Percentiles rank a stretch among this genome's conserved stretches.
These are phyloP conservation scores for Callinectes sapidus DNA, from an alignment of 2,888 invertebrate genomes.

Conservation along the genomic window DNA sequence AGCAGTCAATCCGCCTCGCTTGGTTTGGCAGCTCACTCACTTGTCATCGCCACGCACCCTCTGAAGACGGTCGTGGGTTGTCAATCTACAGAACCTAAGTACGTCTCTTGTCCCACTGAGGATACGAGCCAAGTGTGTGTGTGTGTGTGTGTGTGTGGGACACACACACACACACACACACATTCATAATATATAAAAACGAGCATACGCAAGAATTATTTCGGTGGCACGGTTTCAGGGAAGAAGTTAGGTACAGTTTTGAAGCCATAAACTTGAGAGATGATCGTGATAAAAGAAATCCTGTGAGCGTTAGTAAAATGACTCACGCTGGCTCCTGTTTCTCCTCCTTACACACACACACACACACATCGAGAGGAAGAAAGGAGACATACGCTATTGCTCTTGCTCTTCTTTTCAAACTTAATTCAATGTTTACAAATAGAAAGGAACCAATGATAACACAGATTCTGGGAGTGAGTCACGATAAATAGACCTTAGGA, in stretches of 20 bases:
- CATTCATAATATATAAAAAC: not conserved
- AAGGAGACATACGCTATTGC: not conserved
- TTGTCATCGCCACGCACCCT: not conserved
- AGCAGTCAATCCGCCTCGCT: not conserved
- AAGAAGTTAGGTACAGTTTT: not conserved
- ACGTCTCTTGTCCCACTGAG: slow-evolving; percentile 9
- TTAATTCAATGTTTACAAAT: not conserved
- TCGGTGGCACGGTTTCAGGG: not conserved
- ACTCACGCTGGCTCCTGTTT: not conserved
- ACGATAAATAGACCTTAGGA: not conserved
- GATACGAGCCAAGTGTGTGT: not conserved
- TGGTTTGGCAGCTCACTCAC: not conserved
- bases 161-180: not conserved
- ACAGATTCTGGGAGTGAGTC: not conserved
- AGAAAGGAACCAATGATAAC: not conserved
- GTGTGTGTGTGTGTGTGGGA: slow-evolving; percentile 12
- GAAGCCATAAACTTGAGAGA: not conserved
- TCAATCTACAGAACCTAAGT: not conserved
- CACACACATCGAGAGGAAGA: not conserved
- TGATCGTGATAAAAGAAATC: not conserved
- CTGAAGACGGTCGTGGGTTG: not conserved
- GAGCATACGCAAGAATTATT: not conserved
- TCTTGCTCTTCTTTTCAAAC: not conserved
- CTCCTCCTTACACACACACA: not conserved
- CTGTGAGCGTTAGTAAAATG: not conserved